Percentiles rank a stretch among this genome's conserved stretches.
Evolutionary conservation across 2,888 invertebrate species (phyloP).

Genomic region (Ichneumoninae sp.): DNA sequence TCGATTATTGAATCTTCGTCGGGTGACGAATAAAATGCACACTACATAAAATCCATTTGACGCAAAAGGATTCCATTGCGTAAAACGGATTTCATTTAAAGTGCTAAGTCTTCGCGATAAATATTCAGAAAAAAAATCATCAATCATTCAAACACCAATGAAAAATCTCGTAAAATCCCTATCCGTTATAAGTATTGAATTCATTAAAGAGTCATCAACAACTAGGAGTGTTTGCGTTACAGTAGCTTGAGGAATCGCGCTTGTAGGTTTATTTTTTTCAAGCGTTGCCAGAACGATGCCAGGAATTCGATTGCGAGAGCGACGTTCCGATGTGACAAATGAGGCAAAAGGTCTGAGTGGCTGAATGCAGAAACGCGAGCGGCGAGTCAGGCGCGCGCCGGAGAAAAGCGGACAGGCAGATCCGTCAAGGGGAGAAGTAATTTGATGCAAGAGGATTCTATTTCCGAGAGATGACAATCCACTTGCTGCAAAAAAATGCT

Average conservation of each 20-base stretch:
- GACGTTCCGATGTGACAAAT: background rate
- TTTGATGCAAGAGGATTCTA: too few relatives aligned
- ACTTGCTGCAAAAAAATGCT: too few relatives aligned
- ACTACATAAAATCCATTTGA: too few relatives aligned
- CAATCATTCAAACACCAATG: background rate
- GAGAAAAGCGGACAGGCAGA: slow-evolving; percentile 44
- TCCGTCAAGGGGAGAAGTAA: slow-evolving; percentile 33
- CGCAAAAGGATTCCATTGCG: background rate
- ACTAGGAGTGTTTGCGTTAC: background rate
- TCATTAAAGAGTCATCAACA: background rate
- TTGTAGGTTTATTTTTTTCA: slow-evolving; percentile 27
- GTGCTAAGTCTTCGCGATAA: slow-evolving; percentile 46
- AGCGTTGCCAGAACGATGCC: slow-evolving; percentile 42
- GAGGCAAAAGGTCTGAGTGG: background rate
- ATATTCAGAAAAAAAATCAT: slow-evolving; percentile 36
- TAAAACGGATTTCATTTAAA: background rate
- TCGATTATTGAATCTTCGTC: slow-evolving; percentile 60
- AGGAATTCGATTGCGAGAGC: slow-evolving; percentile 38
- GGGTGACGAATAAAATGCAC: slow-evolving; percentile 39
- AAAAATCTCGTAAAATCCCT: background rate
- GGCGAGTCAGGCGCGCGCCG: slow-evolving; percentile 38
- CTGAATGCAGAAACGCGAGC: slow-evolving; percentile 29
- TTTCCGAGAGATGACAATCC: too few relatives aligned
- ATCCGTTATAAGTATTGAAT: background rate
- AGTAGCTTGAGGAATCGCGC: background rate